Conservation (phyloP, 1,140 invertebrate species). For the Maniola jurtina region DNA sequence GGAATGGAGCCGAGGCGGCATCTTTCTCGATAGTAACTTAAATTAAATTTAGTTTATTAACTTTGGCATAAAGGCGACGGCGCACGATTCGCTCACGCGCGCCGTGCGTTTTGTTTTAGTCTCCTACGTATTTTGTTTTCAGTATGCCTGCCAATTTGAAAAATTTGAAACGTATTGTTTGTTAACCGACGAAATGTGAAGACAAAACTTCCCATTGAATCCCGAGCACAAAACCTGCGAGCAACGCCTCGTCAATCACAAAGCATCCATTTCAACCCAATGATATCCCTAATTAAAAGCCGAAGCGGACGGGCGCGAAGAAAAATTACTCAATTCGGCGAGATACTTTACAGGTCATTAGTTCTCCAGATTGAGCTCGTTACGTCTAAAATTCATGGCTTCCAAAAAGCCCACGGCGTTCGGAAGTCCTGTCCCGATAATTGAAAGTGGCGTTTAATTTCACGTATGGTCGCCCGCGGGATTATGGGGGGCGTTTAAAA, state of each 20-base stretch:
- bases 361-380: conserved; percentile 53
- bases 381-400: conserved; percentile 48
- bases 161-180: no score
- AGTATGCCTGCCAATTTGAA: no score
- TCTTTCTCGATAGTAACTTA: no score
- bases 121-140: no score
- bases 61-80: no score
- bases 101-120: no score
- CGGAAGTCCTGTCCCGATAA: conserved; percentile 44
- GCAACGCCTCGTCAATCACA: conserved; percentile 14
- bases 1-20: no score
- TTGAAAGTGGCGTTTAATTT: conserved; percentile 61
- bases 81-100: no score
- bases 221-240: background rate
- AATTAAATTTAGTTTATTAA: no score
- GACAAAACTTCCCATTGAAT: background rate
- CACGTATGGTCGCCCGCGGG: conserved; percentile 49
- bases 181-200: background rate
- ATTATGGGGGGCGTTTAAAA: conserved; percentile 29
- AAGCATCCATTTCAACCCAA: conserved; percentile 21
- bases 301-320: conserved; percentile 38
- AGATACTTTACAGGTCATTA: conserved; percentile 69
- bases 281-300: conserved; percentile 46
- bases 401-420: conserved; percentile 41
- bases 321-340: conserved; percentile 63